Conservation (phyloP, 1,140 invertebrate species). For the Leptopilina clavipes region DNA sequence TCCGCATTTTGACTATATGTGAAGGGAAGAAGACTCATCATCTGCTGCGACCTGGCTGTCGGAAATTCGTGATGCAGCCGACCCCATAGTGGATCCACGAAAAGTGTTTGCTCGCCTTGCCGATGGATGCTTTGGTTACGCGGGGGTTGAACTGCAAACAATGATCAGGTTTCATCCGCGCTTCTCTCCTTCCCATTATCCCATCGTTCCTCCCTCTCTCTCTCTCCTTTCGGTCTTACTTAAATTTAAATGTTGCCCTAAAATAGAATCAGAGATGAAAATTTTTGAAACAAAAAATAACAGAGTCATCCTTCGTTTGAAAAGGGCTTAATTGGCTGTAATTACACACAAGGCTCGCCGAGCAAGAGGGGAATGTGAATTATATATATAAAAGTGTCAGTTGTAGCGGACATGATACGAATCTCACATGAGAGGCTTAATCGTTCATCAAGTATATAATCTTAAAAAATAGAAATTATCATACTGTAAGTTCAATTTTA, state of each 20-base stretch:
- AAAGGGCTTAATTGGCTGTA: background rate
- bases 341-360: too few species aligned
- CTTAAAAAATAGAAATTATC: too few species aligned
- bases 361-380: too few species aligned
- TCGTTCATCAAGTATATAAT: too few species aligned
- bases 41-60: constrained; percentile 44
- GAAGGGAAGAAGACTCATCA: constrained; percentile 46
- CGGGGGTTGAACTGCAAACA: constrained; percentile 69
- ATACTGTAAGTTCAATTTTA: too few species aligned
- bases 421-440: too few species aligned
- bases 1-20: too few species aligned
- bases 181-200: constrained; percentile 44
- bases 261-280: constrained; percentile 6
- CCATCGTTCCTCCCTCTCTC: constrained; percentile 45
- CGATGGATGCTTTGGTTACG: constrained; percentile 67
- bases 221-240: constrained; percentile 34
- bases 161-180: constrained; percentile 66
- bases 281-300: background rate
- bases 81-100: constrained; percentile 50
- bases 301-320: background rate
- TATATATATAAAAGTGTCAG: too few species aligned
- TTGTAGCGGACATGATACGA: too few species aligned
- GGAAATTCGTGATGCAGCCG: constrained; percentile 47
- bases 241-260: constrained; percentile 15
- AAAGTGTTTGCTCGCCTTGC: constrained; percentile 64